Evolutionary conservation across 2,113 vertebrate species (phyloP).

Genomic region (Heptranchias perlo): DNA sequence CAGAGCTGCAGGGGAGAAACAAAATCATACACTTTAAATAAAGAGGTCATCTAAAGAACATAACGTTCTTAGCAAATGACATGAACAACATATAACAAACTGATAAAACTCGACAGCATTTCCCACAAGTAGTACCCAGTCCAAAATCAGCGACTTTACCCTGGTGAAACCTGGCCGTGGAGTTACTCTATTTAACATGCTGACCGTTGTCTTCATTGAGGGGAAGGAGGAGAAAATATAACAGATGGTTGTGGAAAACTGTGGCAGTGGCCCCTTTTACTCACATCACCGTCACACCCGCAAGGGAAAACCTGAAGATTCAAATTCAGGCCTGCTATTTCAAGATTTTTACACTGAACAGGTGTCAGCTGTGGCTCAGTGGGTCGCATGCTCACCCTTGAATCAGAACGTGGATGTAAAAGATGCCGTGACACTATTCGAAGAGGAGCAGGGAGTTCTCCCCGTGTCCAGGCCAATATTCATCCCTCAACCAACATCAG

Average conservation of each 20-base stretch:
- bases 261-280: background rate
- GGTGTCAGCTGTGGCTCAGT: background rate
- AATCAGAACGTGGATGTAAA: background rate
- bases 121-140: background rate
- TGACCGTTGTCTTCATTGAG: background rate
- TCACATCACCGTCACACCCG: background rate
- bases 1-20: constrained; percentile 69
- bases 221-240: background rate
- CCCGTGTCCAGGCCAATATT: background rate
- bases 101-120: background rate
- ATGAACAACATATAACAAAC: background rate
- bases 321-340: background rate
- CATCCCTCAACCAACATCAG: background rate
- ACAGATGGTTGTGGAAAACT: background rate
- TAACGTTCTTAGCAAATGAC: background rate
- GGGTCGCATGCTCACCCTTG: background rate
- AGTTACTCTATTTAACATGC: background rate
- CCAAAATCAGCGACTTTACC: background rate
- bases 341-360: background rate
- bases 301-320: background rate
- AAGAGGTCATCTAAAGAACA: background rate
- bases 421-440: background rate
- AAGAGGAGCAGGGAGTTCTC: background rate
- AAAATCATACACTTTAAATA: background rate
- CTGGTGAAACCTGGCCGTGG: background rate